These are phyloP conservation scores for Pleuronectes platessa DNA, from an alignment of 2,113 vertebrate genomes.

Conservation along the genomic window DNA sequence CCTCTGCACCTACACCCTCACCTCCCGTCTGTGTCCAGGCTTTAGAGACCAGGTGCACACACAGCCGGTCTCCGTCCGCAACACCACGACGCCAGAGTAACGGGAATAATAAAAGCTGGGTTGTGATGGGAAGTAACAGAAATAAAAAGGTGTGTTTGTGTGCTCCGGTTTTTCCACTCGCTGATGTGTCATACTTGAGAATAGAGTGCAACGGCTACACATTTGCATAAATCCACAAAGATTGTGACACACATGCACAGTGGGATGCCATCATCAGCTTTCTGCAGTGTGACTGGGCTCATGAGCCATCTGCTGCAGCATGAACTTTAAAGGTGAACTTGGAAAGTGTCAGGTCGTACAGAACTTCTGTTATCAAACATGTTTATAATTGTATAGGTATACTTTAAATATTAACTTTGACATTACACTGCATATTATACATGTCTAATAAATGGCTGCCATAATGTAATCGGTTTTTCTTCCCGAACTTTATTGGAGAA, in stretches of 20 bases:
- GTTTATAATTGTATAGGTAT: background rate
- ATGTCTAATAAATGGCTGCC: too few relatives aligned
- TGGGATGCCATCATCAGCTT: constrained; percentile 31
- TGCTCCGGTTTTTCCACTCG: background rate
- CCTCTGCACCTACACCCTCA: constrained; percentile 2
- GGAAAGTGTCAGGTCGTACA: constrained; percentile 9
- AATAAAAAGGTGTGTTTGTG: background rate
- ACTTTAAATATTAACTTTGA: background rate
- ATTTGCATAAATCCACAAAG: constrained; percentile 32
- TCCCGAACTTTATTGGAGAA: background rate
- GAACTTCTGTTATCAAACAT: background rate
- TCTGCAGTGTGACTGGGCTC: constrained; percentile 18
- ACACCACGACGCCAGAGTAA: background rate
- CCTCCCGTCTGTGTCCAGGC: constrained; percentile 25
- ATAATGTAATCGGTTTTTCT: too few relatives aligned
- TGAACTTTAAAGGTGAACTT: constrained; percentile 51
- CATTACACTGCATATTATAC: background rate
- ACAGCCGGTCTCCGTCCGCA: constrained; percentile 57
- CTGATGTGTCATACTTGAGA: constrained; percentile 9
- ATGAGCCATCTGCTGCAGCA: constrained; percentile 54
- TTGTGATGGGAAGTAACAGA: background rate
- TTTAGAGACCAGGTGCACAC: constrained; percentile 55
- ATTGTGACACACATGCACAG: constrained; percentile 27
- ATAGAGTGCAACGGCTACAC: constrained; percentile 14
- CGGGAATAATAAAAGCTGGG: background rate